phyloP scores from a whole-genome alignment of 1,140 invertebrate species.

The Bilobella aurantiaca region DNA sequence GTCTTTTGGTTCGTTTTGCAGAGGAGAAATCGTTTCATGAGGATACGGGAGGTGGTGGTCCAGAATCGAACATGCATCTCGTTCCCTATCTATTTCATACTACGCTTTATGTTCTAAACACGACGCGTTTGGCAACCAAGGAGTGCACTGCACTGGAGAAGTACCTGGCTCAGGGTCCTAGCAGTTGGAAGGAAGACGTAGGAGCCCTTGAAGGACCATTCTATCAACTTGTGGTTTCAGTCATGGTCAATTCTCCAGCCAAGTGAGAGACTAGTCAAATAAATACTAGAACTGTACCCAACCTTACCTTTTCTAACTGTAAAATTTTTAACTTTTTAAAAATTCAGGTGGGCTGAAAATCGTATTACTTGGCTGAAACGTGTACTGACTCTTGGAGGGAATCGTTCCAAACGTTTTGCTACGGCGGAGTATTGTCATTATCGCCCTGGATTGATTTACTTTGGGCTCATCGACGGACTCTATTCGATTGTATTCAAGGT shows the following conservation, averaged over 20 bases:
- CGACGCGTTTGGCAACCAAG: constrained; percentile 61
- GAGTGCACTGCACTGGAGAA: constrained; percentile 60
- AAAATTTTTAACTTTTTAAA: background rate
- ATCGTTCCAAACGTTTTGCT: constrained; percentile 51
- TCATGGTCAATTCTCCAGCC: constrained; percentile 62
- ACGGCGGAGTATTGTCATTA: constrained; percentile 34
- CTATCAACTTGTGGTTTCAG: constrained; percentile 69
- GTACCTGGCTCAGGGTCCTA: constrained; percentile 50
- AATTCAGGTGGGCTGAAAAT: constrained; percentile 30
- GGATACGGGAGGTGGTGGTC: constrained; percentile 90
- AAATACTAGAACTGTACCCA: background rate
- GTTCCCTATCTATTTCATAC: constrained; percentile 90
- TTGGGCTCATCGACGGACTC: constrained; percentile 64
- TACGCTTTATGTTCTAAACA: constrained; percentile 88
- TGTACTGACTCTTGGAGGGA: constrained; percentile 66
- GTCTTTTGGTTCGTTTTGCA: constrained; percentile 78
- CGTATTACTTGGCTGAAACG: constrained; percentile 57
- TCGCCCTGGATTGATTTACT: constrained; percentile 56
- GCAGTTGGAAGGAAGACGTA: constrained; percentile 63
- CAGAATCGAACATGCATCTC: constrained; percentile 93
- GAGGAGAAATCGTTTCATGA: constrained; percentile 92
- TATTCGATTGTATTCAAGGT: constrained; percentile 67
- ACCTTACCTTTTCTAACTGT: background rate
- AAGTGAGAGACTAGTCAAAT: constrained; percentile 48
- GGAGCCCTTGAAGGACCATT: constrained; percentile 82